A percentile compares a stretch with the other conserved stretches of the same genome.
phyloP scores from a whole-genome alignment of 1,140 invertebrate species.

The Drosophila guanche region DNA sequence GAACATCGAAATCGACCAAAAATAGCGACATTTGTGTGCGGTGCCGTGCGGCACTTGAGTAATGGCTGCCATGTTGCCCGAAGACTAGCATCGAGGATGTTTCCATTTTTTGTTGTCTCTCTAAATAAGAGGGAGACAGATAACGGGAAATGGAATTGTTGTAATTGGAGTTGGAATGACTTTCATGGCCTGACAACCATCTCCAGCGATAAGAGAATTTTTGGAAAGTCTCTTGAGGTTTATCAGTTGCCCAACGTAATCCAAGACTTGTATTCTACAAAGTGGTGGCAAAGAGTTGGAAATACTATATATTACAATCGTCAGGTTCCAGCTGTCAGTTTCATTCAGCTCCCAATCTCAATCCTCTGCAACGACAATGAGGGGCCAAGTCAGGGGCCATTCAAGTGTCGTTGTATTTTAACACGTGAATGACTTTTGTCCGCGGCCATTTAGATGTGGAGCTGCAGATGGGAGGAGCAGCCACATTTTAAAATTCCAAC shows the following conservation, averaged over 20 bases:
- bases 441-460: constrained; percentile 34
- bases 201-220: constrained; percentile 38
- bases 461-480: constrained; percentile 19
- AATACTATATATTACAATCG: constrained; percentile 23
- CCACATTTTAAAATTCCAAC: constrained; percentile 59
- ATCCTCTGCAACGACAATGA: constrained; percentile 26
- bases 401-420: constrained; percentile 63
- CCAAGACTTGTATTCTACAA: neutral
- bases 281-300: too few species aligned
- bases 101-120: constrained; percentile 42
- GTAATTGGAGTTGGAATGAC: constrained; percentile 64
- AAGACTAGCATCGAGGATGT: constrained; percentile 55
- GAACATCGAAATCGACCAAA: constrained; percentile 47
- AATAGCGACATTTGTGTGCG: constrained; percentile 79
- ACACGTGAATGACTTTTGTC: constrained; percentile 75
- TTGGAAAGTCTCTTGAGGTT: constrained; percentile 24
- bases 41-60: constrained; percentile 59
- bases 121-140: constrained; percentile 3
- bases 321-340: constrained; percentile 19
- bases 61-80: constrained; percentile 60
- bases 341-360: constrained; percentile 1
- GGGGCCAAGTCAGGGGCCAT: constrained; percentile 31
- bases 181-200: constrained; percentile 43
- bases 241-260: constrained; percentile 24
- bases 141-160: constrained; percentile 24